phyloP scores from a whole-genome alignment of 2,113 vertebrate genomes.

The Oxyura jamaicensis region DNA sequence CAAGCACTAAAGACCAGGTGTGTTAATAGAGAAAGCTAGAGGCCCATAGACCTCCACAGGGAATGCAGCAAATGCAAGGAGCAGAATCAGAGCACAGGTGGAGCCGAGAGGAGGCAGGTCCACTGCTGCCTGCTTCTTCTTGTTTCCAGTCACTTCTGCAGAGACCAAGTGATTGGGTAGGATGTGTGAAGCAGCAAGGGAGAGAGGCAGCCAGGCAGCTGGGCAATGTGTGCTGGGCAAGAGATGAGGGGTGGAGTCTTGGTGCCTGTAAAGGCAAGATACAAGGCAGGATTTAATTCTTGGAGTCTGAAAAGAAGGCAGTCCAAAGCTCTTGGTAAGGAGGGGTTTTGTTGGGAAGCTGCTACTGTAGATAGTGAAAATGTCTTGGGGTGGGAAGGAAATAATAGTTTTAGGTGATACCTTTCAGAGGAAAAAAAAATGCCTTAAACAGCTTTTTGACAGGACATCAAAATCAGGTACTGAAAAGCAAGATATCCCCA shows the following conservation, averaged over 20 bases:
- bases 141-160: background rate
- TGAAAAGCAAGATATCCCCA: background rate
- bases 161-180: rapidly evolving
- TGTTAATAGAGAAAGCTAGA: background rate
- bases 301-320: background rate
- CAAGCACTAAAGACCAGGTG: background rate
- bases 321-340: background rate
- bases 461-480: background rate
- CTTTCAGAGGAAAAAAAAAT: background rate
- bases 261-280: background rate
- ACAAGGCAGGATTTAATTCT: background rate
- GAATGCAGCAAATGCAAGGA: background rate
- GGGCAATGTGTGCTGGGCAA: background rate
- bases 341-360: background rate
- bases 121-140: background rate
- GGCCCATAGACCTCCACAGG: background rate
- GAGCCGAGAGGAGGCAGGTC: background rate
- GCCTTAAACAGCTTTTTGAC: background rate
- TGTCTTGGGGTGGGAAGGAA: background rate
- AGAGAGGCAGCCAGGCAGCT: background rate
- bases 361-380: background rate
- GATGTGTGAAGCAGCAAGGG: background rate
- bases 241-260: background rate
- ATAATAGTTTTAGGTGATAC: background rate
- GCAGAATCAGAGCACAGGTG: background rate